Conservation (phyloP, 2,113 vertebrate species). For the Prinia subflava region DNA sequence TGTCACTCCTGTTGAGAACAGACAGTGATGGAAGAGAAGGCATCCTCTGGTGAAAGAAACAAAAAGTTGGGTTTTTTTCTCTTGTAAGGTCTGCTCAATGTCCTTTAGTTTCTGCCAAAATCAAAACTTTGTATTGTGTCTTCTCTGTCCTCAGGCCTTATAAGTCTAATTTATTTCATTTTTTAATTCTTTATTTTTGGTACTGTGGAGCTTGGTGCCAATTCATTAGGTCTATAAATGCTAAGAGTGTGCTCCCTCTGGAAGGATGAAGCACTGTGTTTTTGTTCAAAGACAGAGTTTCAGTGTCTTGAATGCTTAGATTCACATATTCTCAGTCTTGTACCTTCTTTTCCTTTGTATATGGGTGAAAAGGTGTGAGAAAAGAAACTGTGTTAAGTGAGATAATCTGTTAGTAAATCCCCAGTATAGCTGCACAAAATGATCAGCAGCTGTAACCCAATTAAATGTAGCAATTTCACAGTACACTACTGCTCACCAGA, state of each 20-base stretch:
- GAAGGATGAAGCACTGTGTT: not conserved
- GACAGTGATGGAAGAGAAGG: not conserved
- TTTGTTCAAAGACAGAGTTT: not conserved
- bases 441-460: constrained; percentile 68
- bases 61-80: not conserved
- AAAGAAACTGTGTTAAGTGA: constrained; percentile 9
- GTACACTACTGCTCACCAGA: constrained; percentile 31
- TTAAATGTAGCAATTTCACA: constrained; percentile 45
- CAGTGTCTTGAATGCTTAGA: not conserved
- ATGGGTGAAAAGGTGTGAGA: constrained; percentile 22
- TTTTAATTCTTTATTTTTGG: not conserved
- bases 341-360: not conserved
- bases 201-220: not conserved
- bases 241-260: not conserved
- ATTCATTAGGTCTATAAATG: not conserved
- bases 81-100: not conserved
- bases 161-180: not conserved
- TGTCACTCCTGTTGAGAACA: not conserved
- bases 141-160: not conserved
- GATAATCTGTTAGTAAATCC: constrained; percentile 36
- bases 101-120: not conserved
- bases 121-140: not conserved
- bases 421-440: constrained; percentile 52
- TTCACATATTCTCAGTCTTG: not conserved
- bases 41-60: not conserved